Evolutionary conservation across 2,888 invertebrate species (phyloP).

Genomic region (Hedychridium roseum): DNA sequence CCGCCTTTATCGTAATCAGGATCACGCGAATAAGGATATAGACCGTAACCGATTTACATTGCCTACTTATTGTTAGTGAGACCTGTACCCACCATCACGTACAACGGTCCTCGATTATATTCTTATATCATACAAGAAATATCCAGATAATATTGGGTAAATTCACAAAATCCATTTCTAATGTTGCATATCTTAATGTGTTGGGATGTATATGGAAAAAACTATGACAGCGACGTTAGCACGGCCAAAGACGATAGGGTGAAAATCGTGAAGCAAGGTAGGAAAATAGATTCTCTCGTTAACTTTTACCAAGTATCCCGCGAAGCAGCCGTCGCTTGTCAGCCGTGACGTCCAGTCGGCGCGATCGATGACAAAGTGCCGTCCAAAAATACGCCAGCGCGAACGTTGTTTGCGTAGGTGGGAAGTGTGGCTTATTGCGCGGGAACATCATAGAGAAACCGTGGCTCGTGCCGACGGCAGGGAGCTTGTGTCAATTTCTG

Average conservation of each 20-base stretch:
- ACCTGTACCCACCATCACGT: too few relatives aligned
- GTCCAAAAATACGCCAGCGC: not conserved
- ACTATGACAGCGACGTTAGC: too few relatives aligned
- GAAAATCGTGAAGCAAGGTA: not conserved
- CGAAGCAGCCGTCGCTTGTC: not conserved
- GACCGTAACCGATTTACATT: conserved; percentile 51
- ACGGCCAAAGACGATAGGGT: not conserved
- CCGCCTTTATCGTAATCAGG: conserved; percentile 50
- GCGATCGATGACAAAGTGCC: conserved; percentile 1
- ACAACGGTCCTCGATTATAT: too few relatives aligned
- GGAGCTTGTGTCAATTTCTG: not conserved
- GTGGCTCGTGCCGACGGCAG: not conserved
- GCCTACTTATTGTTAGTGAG: too few relatives aligned
- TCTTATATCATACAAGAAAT: too few relatives aligned
- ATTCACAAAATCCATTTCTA: too few relatives aligned
- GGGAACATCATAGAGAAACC: not conserved
- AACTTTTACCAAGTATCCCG: not conserved
- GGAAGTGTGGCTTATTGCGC: not conserved
- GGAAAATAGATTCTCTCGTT: not conserved
- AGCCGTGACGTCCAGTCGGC: not conserved
- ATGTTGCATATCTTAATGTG: too few relatives aligned
- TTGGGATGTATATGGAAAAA: too few relatives aligned
- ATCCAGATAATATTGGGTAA: too few relatives aligned
- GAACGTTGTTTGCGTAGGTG: not conserved
- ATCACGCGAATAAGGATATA: conserved; percentile 50